Evolutionary conservation across 2,888 invertebrate genomes (phyloP), one percentile per base, ranked within the genome.

Genomic region (Elegia similella): DNA sequence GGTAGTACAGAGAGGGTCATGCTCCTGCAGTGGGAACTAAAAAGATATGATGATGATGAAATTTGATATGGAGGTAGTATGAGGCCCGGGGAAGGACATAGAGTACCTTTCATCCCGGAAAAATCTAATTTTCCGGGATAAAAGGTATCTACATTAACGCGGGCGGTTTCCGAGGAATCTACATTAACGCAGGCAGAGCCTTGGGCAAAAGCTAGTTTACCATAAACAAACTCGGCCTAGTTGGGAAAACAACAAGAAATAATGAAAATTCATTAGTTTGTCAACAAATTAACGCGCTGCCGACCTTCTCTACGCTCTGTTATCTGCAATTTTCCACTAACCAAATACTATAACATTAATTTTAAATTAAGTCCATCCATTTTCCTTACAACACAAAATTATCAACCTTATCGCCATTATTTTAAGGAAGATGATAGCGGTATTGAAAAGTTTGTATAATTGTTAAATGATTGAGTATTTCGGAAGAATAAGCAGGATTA

Each of bases 181-280:
- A n/a, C n/a, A n/a, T n/a, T n/a, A n/a, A n/a, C n/a, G n/a, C 23
- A 23, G 5, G 23, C 23, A 23, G 5, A 23, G 5, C 23, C 2
- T 2, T 5, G 5, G 23, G 2, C 5, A 3, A 23, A 23, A 23
- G 5, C 2, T 2, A 3, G 5, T 10, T 2, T 34, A 12, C 10
- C 12, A 7, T 10, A 16, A 16, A 34, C 34, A 12, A 50, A 12
- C 15, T 6, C 50, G 50, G 50, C 34, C 50, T 50, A 34, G 10
- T 50, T 50, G 10, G 5, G 7, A n/a, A 34, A 15, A 47, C 52
- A 57, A 52, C 34, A 42, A 32, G 52, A 52, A 46, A 52, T 57
- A 52, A 46, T n/a, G 47, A 42, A 57, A 57, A 57, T 57, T 46
- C 29, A 48, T 42, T 30, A 15, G 46, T 53, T 57, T 57, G 53